A percentile compares a stretch with the other conserved stretches of the same genome.
Evolutionary conservation across 2,888 invertebrate species (phyloP).

Genomic region (Drosophila pullipes): DNA sequence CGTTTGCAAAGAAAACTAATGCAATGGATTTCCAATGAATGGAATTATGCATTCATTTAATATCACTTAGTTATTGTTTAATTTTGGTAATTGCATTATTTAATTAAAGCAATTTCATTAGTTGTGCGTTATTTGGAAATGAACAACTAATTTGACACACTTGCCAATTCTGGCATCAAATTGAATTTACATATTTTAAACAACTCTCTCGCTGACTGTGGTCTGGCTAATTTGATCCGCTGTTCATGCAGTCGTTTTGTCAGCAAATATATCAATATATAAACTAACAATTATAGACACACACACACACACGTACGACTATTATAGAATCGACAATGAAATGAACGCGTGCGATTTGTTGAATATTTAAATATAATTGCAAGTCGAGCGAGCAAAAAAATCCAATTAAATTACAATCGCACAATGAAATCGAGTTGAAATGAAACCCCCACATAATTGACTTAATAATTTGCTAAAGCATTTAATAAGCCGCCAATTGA

Average conservation of each 20-base stretch:
- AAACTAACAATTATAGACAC: constrained; percentile 2
- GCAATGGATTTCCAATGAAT: constrained; percentile 14
- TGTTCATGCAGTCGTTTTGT: constrained; percentile 44
- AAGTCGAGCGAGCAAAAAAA: constrained; percentile 46
- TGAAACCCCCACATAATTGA: constrained; percentile 44
- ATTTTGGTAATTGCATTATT: constrained; percentile 28
- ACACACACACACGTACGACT: not conserved
- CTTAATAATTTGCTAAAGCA: constrained; percentile 52
- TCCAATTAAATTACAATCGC: constrained; percentile 62
- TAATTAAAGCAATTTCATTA: constrained; percentile 13
- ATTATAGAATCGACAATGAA: not conserved
- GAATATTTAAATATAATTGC: constrained; percentile 59
- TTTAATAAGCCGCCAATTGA: constrained; percentile 56
- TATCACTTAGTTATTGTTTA: not conserved
- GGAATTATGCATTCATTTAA: constrained; percentile 43
- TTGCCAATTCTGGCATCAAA: not conserved
- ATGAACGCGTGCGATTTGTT: constrained; percentile 49
- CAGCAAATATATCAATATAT: constrained; percentile 48
- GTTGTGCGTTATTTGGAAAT: not conserved
- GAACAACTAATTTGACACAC: constrained; percentile 4
- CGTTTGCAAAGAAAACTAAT: constrained; percentile 20
- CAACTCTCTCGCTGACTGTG: constrained; percentile 4
- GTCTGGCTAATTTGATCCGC: constrained; percentile 53
- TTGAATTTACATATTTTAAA: constrained; percentile 17
- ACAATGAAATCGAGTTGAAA: constrained; percentile 36